Evolutionary conservation across 1,140 invertebrate species (phyloP).

Genomic region (Drosophila truncata): DNA sequence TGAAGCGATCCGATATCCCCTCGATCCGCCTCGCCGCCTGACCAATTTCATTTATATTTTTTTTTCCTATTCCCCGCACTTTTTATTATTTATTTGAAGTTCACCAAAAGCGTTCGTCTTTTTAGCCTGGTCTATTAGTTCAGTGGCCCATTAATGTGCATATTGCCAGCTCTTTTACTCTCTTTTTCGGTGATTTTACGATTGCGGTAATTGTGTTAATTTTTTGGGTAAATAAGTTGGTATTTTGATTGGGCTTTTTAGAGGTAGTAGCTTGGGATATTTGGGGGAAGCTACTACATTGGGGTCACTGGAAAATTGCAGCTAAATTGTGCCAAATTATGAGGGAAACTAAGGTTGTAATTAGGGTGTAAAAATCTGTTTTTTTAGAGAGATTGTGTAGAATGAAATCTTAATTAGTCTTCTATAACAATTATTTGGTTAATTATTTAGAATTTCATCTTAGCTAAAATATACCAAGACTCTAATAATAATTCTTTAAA

Average conservation of each 20-base stretch:
- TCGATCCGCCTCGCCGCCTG: slow-evolving; percentile 2
- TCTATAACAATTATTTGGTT: not conserved
- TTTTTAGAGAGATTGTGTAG: not conserved
- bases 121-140: slow-evolving; percentile 70
- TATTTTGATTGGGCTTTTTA: slow-evolving; percentile 33
- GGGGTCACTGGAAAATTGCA: slow-evolving; percentile 54
- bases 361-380: not conserved
- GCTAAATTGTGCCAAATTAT: slow-evolving; percentile 28
- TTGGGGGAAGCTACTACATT: slow-evolving; percentile 28
- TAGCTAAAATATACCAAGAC: not conserved
- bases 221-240: slow-evolving; percentile 66
- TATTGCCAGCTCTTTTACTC: slow-evolving; percentile 59
- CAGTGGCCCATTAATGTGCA: slow-evolving; percentile 81
- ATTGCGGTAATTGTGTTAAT: slow-evolving; percentile 81
- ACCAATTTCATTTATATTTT: slow-evolving; percentile 20
- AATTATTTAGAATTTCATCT: no score
- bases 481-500: no score
- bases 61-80: slow-evolving; percentile 24
- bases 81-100: slow-evolving; percentile 58
- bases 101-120: slow-evolving; percentile 59
- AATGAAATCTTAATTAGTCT: not conserved
- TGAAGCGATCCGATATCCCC: slow-evolving; percentile 8
- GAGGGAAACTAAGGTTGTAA: not conserved
- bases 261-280: slow-evolving; percentile 1
- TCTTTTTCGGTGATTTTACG: slow-evolving; percentile 46